These are phyloP conservation scores for Yponomeuta plumbellus DNA, from an alignment of 2,888 invertebrate genomes.

Conservation along the genomic window DNA sequence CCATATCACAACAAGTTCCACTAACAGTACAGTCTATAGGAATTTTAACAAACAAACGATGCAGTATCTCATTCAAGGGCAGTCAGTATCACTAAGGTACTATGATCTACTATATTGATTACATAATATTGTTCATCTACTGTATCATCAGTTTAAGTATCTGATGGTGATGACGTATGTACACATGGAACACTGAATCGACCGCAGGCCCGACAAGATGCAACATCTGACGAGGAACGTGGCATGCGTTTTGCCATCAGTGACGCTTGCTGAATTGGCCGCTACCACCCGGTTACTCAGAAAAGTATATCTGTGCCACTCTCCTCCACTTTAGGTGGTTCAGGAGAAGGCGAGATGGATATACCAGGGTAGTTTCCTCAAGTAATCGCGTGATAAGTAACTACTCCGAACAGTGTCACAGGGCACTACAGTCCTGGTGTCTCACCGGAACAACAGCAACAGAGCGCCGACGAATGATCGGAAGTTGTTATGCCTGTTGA, in stretches of 20 bases:
- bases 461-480: constrained; percentile 93
- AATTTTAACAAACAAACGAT: constrained; percentile 34
- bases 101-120: constrained; percentile 34
- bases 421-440: constrained; percentile 38
- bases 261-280: constrained; percentile 21
- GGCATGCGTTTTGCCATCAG: constrained; percentile 29
- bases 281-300: constrained; percentile 2
- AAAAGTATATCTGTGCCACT: neutral
- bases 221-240: constrained; percentile 32
- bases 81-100: constrained; percentile 37
- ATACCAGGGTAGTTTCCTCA: neutral
- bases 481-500: constrained; percentile 97
- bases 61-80: constrained; percentile 37
- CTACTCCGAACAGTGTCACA: constrained; percentile 31
- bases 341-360: neutral
- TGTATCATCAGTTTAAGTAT: constrained; percentile 28
- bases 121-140: neutral
- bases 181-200: constrained; percentile 33
- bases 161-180: constrained; percentile 37
- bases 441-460: constrained; percentile 95
- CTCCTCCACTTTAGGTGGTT: neutral
- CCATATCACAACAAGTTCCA: constrained; percentile 35
- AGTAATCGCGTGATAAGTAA: constrained; percentile 19
- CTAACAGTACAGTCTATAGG: constrained; percentile 32
- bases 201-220: constrained; percentile 33